A percentile compares a stretch with the other conserved stretches of the same genome.
These are phyloP conservation scores for Coelopa pilipes DNA, from an alignment of 2,888 invertebrate species.

Conservation along the genomic window DNA sequence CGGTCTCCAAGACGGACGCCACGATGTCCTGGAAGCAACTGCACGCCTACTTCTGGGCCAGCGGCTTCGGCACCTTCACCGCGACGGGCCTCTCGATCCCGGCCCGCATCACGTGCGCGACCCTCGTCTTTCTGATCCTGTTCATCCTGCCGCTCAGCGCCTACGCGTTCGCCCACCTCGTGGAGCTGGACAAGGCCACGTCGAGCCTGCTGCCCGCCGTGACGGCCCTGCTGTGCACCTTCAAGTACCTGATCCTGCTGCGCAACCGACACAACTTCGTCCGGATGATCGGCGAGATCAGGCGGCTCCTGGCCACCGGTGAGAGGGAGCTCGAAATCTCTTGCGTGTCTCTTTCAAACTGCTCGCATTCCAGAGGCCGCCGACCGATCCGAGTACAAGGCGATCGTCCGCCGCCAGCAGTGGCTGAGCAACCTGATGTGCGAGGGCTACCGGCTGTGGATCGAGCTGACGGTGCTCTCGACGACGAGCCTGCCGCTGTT, in stretches of 20 bases:
- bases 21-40: no score
- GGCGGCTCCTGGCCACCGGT: conserved; percentile 40
- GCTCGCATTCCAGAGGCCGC: neutral
- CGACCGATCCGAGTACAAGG: neutral
- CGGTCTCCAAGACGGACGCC: no score
- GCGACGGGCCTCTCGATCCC: neutral
- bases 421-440: neutral
- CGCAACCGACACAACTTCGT: conserved; percentile 35
- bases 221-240: conserved; percentile 39
- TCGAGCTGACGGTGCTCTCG: neutral
- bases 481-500: neutral
- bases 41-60: neutral
- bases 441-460: neutral
- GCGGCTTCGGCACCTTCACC: neutral
- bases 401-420: neutral
- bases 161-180: conserved; percentile 33
- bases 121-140: neutral
- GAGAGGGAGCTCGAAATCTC: no score
- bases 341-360: no score
- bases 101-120: neutral
- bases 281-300: conserved; percentile 38
- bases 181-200: conserved; percentile 41
- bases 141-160: conserved; percentile 39
- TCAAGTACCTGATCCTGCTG: conserved; percentile 44
- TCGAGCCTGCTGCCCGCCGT: conserved; percentile 42